Evolutionary conservation across 2,888 invertebrate species (phyloP).

Genomic region (Dicycla oo): DNA sequence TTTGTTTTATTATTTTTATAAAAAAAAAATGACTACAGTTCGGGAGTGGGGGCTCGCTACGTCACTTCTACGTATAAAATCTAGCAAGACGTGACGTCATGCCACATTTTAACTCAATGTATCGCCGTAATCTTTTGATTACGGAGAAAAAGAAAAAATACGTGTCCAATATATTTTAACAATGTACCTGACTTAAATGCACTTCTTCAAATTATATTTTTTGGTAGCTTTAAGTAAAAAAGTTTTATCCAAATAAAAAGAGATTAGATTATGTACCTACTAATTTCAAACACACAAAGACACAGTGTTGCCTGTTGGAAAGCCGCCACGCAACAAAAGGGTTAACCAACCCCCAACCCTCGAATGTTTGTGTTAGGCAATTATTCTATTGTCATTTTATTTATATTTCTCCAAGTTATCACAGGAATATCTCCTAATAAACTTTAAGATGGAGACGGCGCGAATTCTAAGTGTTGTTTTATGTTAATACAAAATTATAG

Average conservation of each 20-base stretch:
- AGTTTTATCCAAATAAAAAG: too few relatives aligned
- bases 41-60: too few relatives aligned
- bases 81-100: too few relatives aligned
- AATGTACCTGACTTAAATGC: too few relatives aligned
- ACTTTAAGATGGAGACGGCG: conserved; percentile 78
- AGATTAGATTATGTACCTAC: neutral
- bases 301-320: conserved; percentile 55
- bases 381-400: conserved; percentile 89
- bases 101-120: too few relatives aligned
- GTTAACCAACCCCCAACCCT: conserved; percentile 70
- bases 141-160: too few relatives aligned
- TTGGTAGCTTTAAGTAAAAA: neutral
- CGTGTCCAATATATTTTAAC: too few relatives aligned
- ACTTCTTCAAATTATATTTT: neutral
- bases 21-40: too few relatives aligned
- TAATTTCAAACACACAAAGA: conserved; percentile 23
- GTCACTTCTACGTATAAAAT: too few relatives aligned
- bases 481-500: conserved; percentile 85
- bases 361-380: conserved; percentile 78
- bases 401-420: conserved; percentile 87
- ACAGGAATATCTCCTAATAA: conserved; percentile 85
- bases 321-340: conserved; percentile 67
- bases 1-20: too few relatives aligned
- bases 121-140: too few relatives aligned
- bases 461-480: conserved; percentile 88